Base-by-base conservation (phyloP, 37 sponge, comb jelly and placozoan genomes). In the Hexactinellida sp. region DNA sequence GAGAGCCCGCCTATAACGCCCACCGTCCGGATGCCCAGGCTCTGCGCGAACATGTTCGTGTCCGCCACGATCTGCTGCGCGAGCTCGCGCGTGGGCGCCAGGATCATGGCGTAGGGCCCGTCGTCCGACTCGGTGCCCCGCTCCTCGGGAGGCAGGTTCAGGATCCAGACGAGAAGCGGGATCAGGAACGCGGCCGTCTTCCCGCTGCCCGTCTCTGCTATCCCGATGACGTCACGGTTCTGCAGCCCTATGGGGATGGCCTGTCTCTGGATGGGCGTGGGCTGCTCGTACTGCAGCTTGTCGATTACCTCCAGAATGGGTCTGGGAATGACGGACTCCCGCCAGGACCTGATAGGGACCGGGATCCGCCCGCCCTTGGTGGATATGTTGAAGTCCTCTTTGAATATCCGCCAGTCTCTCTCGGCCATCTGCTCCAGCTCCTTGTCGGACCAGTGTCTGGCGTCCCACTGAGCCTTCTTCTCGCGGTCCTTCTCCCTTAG, bases 1-100 rank as follows among this genome's bases (percentile, higher is more conserved):
- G 95, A 95, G 37, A 93, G 51, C 89, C 99, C 99, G 19, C 99
- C 99, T 54, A 98, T 89, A 3, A 98, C 86, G 37, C 89, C 90
- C 37, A 98, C 99, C 24, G 95, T 98, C 32, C 94, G 38, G 24
- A 98, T 86, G 0, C 92, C 95, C 19, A 94, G 90, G 19, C 94
- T 92, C 37, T 90, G 85, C 35, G 94, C 95, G 90, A 98, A 98
- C 88, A 91, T 92, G 83, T 71, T 86, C 21, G 99, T 91, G 54
- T 98, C 99, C 52, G 93, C 99, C 82, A 95, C 99, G 83, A 98
- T 98, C 89, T 97, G 97, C 38, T 97, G 94, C 25, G 99, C 99
- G 55, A 98, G 90, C 54, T 98, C 99, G 23, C 99, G 87, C 30
- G 99, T 98, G 13, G 99, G 99, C 1, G 99, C 99, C 38, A 98